Evolutionary conservation across 2,888 invertebrate genomes (phyloP).

Genomic region (Chrysodeixis includens): DNA sequence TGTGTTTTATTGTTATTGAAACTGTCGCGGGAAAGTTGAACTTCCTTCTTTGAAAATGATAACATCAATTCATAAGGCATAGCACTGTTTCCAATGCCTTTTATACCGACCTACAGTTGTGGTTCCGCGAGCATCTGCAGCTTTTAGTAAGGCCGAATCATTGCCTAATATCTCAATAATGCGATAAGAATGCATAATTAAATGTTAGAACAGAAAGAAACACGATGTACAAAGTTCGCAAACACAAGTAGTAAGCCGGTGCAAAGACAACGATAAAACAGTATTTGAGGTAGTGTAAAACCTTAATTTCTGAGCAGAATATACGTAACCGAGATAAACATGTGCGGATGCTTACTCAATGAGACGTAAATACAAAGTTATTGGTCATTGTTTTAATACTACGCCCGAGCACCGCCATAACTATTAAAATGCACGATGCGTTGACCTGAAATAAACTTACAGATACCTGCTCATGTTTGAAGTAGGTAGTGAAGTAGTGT

Average conservation of each 20-base stretch:
- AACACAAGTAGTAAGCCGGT: background rate
- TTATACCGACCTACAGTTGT: background rate
- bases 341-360: constrained; percentile 68
- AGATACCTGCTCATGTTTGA: constrained; percentile 58
- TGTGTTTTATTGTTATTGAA: constrained; percentile 78
- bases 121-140: background rate
- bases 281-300: constrained; percentile 14
- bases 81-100: constrained; percentile 6
- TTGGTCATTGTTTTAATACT: constrained; percentile 86
- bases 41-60: constrained; percentile 71
- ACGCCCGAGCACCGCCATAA: constrained; percentile 72
- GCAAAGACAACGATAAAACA: background rate
- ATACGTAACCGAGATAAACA: constrained; percentile 65
- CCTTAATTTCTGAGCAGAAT: constrained; percentile 47
- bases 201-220: too few species aligned
- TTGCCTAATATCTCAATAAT: background rate
- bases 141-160: background rate
- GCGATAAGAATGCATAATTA: background rate
- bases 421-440: constrained; percentile 80
- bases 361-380: constrained; percentile 83
- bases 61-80: constrained; percentile 55
- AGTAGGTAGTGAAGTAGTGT: constrained; percentile 8
- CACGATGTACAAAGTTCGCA: background rate
- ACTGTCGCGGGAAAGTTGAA: constrained; percentile 73
- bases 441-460: constrained; percentile 74